phyloP scores from a whole-genome alignment of 2,888 invertebrate genomes.

The Caenorhabditis becei region DNA sequence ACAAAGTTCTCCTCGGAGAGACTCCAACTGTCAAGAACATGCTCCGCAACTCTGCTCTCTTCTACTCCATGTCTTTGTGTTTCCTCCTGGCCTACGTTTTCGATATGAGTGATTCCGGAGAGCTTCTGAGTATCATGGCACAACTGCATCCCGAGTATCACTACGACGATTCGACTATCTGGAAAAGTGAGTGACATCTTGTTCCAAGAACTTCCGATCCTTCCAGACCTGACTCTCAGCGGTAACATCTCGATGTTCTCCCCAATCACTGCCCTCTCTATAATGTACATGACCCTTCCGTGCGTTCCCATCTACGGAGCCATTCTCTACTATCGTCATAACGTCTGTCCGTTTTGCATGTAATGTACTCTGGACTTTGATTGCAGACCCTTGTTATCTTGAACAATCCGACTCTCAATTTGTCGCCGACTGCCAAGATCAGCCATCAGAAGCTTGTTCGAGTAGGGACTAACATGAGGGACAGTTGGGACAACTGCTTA shows the following conservation, averaged over 20 bases:
- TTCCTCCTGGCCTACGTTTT: slow-evolving; percentile 40
- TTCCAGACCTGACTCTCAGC: slow-evolving; percentile 24
- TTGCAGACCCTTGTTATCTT: slow-evolving; percentile 46
- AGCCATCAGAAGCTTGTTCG: slow-evolving; percentile 49
- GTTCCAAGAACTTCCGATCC: neutral
- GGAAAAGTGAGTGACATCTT: slow-evolving; percentile 8
- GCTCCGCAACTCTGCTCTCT: slow-evolving; percentile 8
- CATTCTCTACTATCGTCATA: slow-evolving; percentile 47
- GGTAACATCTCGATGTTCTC: slow-evolving; percentile 44
- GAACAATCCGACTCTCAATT: slow-evolving; percentile 18
- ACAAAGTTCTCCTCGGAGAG: slow-evolving; percentile 37
- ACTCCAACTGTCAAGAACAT: slow-evolving; percentile 37
- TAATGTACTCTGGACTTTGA: neutral
- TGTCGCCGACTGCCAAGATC: slow-evolving; percentile 31
- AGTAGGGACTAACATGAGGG: no score
- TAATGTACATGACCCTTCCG: slow-evolving; percentile 57
- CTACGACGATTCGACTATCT: slow-evolving; percentile 36
- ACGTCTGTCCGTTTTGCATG: slow-evolving; percentile 10
- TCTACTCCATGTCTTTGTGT: slow-evolving; percentile 46
- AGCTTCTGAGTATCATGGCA: slow-evolving; percentile 34
- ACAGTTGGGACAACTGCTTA: neutral
- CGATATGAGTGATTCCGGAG: slow-evolving; percentile 25
- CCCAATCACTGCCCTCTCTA: slow-evolving; percentile 24
- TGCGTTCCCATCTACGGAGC: slow-evolving; percentile 57
- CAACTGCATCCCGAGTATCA: slow-evolving; percentile 44